phyloP scores from a whole-genome alignment of 1,140 invertebrate species.

The Acromyrmex heyeri region DNA sequence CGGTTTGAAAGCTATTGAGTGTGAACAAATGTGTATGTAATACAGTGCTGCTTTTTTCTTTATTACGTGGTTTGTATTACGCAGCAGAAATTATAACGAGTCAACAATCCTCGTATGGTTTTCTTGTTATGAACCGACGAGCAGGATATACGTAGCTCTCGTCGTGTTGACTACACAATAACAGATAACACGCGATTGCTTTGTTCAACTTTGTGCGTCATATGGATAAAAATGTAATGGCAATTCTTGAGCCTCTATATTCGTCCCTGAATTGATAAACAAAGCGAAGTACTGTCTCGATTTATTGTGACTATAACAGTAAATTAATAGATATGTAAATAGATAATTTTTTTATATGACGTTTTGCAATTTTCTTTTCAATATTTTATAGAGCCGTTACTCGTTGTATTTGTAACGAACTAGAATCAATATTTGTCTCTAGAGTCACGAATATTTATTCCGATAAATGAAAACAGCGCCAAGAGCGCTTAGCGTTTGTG shows the following conservation, averaged over 20 bases:
- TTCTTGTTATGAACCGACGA: not conserved
- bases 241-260: not conserved
- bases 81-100: conserved; percentile 3
- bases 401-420: not conserved
- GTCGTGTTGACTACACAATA: conserved; percentile 9
- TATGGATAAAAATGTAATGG: conserved; percentile 16
- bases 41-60: not conserved
- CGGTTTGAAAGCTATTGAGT: not conserved
- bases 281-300: not conserved
- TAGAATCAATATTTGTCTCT: not conserved
- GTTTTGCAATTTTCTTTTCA: not conserved
- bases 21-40: not conserved
- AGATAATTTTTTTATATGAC: not conserved
- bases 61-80: not conserved
- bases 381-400: not conserved
- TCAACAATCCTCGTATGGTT: not conserved
- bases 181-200: conserved; percentile 22
- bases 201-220: not conserved
- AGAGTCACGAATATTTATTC: not conserved
- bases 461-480: not conserved
- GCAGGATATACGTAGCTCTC: not conserved
- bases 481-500: not conserved
- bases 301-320: not conserved
- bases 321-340: not conserved
- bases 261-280: not conserved